phyloP scores from a whole-genome alignment of 2,113 vertebrate genomes.

The Passer montanus region DNA sequence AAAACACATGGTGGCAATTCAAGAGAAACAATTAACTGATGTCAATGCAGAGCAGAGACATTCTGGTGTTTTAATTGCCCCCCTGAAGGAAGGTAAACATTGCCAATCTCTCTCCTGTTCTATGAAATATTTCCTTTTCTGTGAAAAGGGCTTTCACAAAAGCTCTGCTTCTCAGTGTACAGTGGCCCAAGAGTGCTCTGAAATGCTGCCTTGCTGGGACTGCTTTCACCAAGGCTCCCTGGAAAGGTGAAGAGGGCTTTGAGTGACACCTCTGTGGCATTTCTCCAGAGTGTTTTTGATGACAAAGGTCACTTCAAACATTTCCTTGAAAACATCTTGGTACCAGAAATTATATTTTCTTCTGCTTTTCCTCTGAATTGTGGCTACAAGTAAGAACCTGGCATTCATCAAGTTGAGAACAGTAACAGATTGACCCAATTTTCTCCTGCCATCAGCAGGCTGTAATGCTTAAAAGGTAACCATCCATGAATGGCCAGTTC shows the following conservation, averaged over 20 bases:
- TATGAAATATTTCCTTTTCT: neutral
- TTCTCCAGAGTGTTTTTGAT: neutral
- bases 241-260: neutral
- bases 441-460: neutral
- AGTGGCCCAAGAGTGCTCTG: neutral
- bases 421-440: neutral
- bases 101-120: neutral
- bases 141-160: neutral
- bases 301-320: neutral
- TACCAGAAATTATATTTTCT: neutral
- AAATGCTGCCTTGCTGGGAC: neutral
- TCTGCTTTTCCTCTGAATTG: neutral
- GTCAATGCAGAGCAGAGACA: neutral
- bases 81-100: neutral
- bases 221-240: neutral
- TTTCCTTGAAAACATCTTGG: neutral
- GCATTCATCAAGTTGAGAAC: neutral
- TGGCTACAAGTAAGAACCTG: neutral
- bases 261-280: fast-evolving
- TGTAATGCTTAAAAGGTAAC: neutral
- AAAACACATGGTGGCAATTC: neutral
- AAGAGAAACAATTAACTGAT: neutral
- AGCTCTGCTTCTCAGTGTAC: neutral
- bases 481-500: neutral
- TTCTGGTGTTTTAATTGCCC: neutral